These are phyloP conservation scores for Tachystola acroxantha DNA, from an alignment of 2,888 invertebrate species.

Conservation along the genomic window DNA sequence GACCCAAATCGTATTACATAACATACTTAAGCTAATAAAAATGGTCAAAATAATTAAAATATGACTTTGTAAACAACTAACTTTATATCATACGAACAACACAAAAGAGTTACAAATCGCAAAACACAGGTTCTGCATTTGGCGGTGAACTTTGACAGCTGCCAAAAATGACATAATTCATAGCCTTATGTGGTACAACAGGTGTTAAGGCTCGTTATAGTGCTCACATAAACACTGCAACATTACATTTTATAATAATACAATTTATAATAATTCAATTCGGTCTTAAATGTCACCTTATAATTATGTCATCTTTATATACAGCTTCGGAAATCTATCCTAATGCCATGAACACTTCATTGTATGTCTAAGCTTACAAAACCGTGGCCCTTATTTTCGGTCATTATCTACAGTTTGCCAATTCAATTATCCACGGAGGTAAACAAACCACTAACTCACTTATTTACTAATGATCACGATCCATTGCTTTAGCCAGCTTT, in stretches of 20 bases:
- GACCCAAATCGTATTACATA: slow-evolving; percentile 27
- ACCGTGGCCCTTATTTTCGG: too few species aligned
- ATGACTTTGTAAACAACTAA: slow-evolving; percentile 14
- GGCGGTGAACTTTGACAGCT: slow-evolving; percentile 25
- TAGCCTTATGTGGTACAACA: too few species aligned
- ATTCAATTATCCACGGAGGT: too few species aligned
- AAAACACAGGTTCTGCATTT: slow-evolving; percentile 17
- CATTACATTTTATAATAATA: too few species aligned
- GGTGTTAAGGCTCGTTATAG: too few species aligned
- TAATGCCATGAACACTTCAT: slow-evolving; percentile 2
- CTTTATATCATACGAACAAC: slow-evolving; percentile 1
- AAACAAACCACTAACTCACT: too few species aligned
- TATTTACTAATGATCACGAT: too few species aligned
- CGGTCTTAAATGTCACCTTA: too few species aligned
- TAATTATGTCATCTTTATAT: not conserved
- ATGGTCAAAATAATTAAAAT: slow-evolving; percentile 25
- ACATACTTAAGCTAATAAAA: slow-evolving; percentile 12
- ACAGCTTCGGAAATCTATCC: slow-evolving; percentile 3
- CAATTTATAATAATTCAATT: too few species aligned
- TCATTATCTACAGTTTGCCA: too few species aligned
- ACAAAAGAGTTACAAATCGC: slow-evolving; percentile 16
- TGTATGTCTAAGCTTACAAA: not conserved
- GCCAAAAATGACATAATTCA: slow-evolving; percentile 15
- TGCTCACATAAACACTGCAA: too few species aligned
- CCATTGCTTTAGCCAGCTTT: too few species aligned